phyloP scores from a whole-genome alignment of 2,888 invertebrate genomes.

The Troilus luridus region DNA sequence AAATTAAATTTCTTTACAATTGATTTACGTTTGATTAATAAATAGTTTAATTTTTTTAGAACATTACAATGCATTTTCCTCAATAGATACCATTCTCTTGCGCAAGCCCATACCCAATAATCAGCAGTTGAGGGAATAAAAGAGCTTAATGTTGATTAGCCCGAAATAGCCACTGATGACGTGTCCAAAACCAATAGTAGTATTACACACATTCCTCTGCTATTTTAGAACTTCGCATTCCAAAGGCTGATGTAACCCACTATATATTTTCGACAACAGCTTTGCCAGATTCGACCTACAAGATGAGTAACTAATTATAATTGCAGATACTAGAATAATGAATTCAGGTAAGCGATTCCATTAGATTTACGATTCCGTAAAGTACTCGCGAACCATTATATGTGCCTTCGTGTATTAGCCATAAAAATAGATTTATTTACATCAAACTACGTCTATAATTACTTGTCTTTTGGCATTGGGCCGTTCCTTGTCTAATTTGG shows the following conservation, averaged over 20 bases:
- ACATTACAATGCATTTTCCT: not conserved
- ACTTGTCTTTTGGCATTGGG: slow-evolving; percentile 33
- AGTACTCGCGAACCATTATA: not conserved
- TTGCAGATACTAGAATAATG: not conserved
- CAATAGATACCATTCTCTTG: not conserved
- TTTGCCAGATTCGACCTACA: not conserved
- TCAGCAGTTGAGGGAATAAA: not conserved
- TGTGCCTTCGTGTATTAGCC: not conserved
- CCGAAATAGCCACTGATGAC: not conserved
- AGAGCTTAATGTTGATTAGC: not conserved
- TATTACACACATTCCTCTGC: slow-evolving; percentile 3
- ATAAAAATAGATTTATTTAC: slow-evolving; percentile 39
- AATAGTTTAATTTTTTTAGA: not conserved
- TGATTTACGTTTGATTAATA: not conserved
- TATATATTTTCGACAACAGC: not conserved
- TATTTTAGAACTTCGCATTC: not conserved
- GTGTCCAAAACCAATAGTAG: slow-evolving; percentile 23
- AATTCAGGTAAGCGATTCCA: not conserved
- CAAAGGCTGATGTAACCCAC: not conserved
- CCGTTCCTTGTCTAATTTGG: slow-evolving; percentile 33
- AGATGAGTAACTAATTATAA: not conserved
- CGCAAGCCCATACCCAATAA: not conserved
- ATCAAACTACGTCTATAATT: slow-evolving; percentile 39
- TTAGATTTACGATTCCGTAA: too few relatives aligned
- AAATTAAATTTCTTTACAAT: not conserved